Evolutionary conservation across 30 jellyfish, hydroid and myxozoan genomes (phyloP), one percentile per base, ranked within the genome.

Genomic region (Sanderia malayensis): DNA sequence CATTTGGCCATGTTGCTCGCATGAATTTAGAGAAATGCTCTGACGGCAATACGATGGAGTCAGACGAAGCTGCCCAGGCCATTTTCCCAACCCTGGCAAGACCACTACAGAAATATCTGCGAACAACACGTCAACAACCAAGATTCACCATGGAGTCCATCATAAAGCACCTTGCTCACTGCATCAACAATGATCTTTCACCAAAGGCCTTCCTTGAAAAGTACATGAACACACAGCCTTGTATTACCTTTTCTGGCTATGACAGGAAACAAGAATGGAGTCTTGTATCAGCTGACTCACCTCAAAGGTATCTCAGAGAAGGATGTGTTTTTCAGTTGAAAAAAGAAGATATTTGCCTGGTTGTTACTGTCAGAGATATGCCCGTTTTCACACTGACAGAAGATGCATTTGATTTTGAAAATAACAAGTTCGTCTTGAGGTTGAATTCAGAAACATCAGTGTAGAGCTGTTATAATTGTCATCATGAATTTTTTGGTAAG

Each of bases 41-140:
- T 46, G 95, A 92, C 59, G 98, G 96, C 2, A 85, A 85, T 31
- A 66, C 75, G 1, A 83, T 92, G 95, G 96, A 92, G 49, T 95
- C 98, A 1, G 96, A 86, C n/a, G 98, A 92, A 58, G 98, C 98
- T 20, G 98, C 98, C 41, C 96, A 92, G 55, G 96, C 98, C n/a
- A 72, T 92, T 26, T 92, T 92, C 92, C 96, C 98, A 0, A 72
- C 98, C 22, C 67, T 92, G 53, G 96, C 98, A 10, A 57, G 98
- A 23, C 98, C 98, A 4, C 78, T 92, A 31, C 98, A 92, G 76
- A 92, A 92, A 76, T 92, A 84, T 59, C 78, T 92, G 79, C 31
- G 95, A 71, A 92, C 98, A 68, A 92, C 98, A 13, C 92, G 96
- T 20, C 98, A 92, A 31, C 98, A 92, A 53, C 94, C 94, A n/a